Conservation (phyloP, 2,888 invertebrate species). For the Stomorhina lunata region DNA sequence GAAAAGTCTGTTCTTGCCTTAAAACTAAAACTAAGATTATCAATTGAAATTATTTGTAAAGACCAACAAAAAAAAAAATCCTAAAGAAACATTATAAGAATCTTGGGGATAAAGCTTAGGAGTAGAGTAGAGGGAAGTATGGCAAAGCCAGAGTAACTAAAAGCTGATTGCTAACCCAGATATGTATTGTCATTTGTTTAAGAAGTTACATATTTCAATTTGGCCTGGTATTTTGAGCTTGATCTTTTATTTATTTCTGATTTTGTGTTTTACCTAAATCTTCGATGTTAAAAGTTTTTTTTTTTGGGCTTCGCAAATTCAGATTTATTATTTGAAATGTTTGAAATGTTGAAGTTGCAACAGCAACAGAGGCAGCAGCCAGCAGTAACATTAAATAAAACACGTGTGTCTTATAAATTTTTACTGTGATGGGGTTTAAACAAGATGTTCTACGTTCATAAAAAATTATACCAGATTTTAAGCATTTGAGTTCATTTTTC, state of each 20-base stretch:
- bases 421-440: conserved; percentile 34
- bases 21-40: conserved; percentile 51
- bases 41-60: conserved; percentile 60
- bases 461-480: conserved; percentile 41
- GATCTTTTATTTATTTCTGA: conserved; percentile 43
- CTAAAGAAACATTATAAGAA: not conserved
- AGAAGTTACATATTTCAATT: conserved; percentile 65
- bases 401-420: conserved; percentile 61
- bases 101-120: not conserved
- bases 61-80: not conserved
- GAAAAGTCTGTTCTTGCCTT: not conserved
- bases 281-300: not conserved
- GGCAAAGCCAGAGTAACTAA: conserved; percentile 52
- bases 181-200: conserved; percentile 64
- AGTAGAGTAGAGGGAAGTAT: not conserved
- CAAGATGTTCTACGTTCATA: conserved; percentile 59
- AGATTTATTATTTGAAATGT: conserved; percentile 59
- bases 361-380: too few relatives aligned
- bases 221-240: conserved; percentile 63
- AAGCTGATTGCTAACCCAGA: conserved; percentile 67
- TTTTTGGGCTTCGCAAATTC: conserved; percentile 12
- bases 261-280: conserved; percentile 24
- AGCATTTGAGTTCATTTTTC: conserved; percentile 53
- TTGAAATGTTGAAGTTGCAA: conserved; percentile 46
- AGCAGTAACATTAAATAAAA: too few relatives aligned